Evolutionary conservation across 2,797 vertebrate species (phyloP).

Genomic region (Masticophis lateralis): DNA sequence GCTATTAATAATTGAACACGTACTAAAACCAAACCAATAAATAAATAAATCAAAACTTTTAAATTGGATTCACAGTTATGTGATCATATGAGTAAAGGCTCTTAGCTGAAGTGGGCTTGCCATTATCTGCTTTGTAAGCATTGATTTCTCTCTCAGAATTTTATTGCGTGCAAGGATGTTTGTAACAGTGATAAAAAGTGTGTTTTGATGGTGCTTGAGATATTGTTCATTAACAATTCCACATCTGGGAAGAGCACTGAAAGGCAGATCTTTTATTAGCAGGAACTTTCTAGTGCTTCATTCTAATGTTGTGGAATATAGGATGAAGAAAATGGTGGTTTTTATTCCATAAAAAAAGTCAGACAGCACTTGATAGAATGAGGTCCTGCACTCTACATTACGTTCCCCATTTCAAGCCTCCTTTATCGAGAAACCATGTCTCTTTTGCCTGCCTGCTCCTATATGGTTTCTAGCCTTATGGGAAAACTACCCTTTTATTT

Average conservation of each 20-base stretch:
- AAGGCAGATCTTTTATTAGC: conserved; percentile 1
- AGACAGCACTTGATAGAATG: neutral
- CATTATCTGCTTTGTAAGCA: neutral
- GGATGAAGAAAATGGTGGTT: neutral
- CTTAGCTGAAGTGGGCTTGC: neutral
- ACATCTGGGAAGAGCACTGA: accelerated
- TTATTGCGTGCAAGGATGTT: neutral
- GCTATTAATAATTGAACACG: neutral
- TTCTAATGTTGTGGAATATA: neutral
- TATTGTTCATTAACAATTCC: conserved; percentile 35
- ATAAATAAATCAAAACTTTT: neutral
- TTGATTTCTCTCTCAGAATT: conserved; percentile 12
- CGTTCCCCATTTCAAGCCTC: neutral
- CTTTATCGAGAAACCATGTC: neutral
- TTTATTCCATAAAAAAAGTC: neutral
- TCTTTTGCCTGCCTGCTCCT: neutral
- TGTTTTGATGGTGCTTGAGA: conserved; percentile 43
- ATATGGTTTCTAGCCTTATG: neutral
- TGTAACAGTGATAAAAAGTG: conserved; percentile 32
- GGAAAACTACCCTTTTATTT: neutral
- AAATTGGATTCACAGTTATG: neutral
- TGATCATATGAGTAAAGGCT: neutral
- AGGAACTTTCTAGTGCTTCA: neutral
- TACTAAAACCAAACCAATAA: neutral
- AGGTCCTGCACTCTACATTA: neutral